phyloP scores from a whole-genome alignment of 2,888 invertebrate genomes.

The Cancer borealis region DNA sequence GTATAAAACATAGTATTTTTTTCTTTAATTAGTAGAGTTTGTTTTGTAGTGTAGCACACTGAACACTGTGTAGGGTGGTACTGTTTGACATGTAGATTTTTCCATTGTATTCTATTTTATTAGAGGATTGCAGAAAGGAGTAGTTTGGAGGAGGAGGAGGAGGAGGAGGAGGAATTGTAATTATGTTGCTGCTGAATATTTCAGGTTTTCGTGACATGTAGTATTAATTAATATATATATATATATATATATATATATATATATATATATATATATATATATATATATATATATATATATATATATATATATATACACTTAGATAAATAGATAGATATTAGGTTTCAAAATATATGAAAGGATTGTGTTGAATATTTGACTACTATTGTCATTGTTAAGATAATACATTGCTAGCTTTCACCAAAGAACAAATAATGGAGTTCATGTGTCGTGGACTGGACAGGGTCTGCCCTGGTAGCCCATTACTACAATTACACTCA shows the following conservation, averaged over 20 bases:
- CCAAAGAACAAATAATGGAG: not conserved
- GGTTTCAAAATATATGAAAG: not conserved
- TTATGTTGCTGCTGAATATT: not conserved
- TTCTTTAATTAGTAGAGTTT: not conserved
- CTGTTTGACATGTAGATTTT: not conserved
- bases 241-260: slow-evolving; percentile 20
- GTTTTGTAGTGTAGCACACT: not conserved
- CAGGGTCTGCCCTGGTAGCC: too few relatives aligned
- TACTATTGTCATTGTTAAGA: too few relatives aligned
- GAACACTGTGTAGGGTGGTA: not conserved
- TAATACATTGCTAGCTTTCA: not conserved
- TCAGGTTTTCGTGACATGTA: not conserved
- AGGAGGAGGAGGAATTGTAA: not conserved
- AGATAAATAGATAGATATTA: not conserved
- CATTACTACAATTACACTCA: too few relatives aligned
- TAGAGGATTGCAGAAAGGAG: not conserved
- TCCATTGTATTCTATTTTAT: not conserved
- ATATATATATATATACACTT: not conserved
- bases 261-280: slow-evolving; percentile 20
- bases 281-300: slow-evolving; percentile 28
- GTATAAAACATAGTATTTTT: not conserved
- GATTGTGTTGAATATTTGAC: too few relatives aligned
- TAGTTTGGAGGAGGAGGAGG: not conserved
- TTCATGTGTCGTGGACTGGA: too few relatives aligned
- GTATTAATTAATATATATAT: not conserved